Evolutionary conservation across 2,113 vertebrate species (phyloP).

Genomic region (Dicentrarchus labrax): DNA sequence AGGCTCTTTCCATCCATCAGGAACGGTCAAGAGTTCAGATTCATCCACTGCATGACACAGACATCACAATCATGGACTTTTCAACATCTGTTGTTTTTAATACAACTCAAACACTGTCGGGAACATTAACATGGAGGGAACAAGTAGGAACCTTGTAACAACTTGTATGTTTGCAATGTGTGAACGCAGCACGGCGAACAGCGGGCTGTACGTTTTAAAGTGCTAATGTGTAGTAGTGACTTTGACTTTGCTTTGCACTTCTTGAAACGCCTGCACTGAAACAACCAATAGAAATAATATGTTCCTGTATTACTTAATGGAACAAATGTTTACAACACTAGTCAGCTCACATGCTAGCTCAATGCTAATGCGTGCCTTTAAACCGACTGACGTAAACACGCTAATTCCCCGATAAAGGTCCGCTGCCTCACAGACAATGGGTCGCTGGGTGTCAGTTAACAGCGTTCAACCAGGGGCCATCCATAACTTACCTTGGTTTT

Average conservation of each 20-base stretch:
- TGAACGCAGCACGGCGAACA: no score
- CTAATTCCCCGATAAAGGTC: accelerated
- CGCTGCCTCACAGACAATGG: accelerated
- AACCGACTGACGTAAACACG: neutral
- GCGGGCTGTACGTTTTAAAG: neutral
- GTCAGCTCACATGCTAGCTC: constrained; percentile 3
- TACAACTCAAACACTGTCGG: neutral
- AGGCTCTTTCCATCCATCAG: constrained; percentile 95
- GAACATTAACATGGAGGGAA: neutral
- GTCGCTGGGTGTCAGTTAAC: accelerated
- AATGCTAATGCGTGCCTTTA: neutral
- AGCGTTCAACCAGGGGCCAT: accelerated
- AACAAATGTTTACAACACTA: constrained; percentile 1
- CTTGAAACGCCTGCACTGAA: neutral
- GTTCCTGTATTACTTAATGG: neutral
- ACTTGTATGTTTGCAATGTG: neutral
- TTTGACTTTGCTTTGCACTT: neutral
- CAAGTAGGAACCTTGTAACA: neutral
- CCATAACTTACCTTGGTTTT: constrained; percentile 61
- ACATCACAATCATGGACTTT: neutral
- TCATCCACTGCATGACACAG: constrained; percentile 68
- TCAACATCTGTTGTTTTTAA: neutral
- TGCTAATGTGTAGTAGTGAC: neutral
- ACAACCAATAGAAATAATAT: no score
- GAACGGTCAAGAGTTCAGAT: constrained; percentile 92